Evolutionary conservation across 2,113 vertebrate genomes (phyloP).

Genomic region (Chaetops frenatus): DNA sequence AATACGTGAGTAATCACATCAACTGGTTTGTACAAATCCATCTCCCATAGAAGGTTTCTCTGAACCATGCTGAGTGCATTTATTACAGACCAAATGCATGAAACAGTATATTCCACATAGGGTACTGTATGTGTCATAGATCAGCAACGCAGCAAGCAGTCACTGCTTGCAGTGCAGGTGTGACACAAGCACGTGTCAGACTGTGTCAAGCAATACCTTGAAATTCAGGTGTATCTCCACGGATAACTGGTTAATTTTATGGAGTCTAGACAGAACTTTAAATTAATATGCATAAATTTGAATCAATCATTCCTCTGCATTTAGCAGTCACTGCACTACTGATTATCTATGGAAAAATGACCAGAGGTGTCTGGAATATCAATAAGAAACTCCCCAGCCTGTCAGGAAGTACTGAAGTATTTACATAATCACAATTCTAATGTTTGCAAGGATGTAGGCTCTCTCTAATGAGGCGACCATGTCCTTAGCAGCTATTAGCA

Average conservation of each 20-base stretch:
- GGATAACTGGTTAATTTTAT: slow-evolving; percentile 38
- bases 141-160: background rate
- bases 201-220: background rate
- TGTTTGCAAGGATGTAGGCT: background rate
- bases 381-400: slow-evolving; percentile 26
- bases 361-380: slow-evolving; percentile 23
- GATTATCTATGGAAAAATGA: slow-evolving; percentile 51
- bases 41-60: background rate
- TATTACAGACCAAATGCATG: background rate
- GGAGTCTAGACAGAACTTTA: slow-evolving; percentile 13
- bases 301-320: slow-evolving; percentile 49
- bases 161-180: background rate
- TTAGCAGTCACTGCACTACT: slow-evolving; percentile 42
- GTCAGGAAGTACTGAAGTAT: slow-evolving; percentile 22
- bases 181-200: background rate
- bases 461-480: background rate
- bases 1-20: background rate
- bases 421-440: slow-evolving; percentile 1
- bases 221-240: slow-evolving; percentile 10
- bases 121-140: background rate
- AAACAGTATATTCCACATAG: background rate
- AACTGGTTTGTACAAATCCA: background rate
- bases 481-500: background rate
- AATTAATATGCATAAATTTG: slow-evolving; percentile 61
- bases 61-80: background rate